Evolutionary conservation across 2,797 vertebrate species (phyloP).

Genomic region (Rallus crepitans): DNA sequence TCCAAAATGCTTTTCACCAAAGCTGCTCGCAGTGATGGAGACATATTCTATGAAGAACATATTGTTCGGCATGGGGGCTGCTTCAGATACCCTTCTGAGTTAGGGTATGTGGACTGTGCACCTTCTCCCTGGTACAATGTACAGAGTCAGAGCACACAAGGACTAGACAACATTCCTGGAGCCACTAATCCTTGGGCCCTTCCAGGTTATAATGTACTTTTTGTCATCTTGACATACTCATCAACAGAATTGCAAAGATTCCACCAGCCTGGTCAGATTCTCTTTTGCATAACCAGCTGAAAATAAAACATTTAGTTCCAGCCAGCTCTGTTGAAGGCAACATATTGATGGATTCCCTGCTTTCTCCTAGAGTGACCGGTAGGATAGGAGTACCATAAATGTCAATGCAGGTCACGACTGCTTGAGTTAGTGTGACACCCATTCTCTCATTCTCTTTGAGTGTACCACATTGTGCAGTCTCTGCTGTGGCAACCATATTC

Average conservation of each 20-base stretch:
- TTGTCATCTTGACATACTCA: not conserved
- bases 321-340: not conserved
- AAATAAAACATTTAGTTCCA: not conserved
- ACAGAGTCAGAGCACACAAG: not conserved
- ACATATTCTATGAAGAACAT: not conserved
- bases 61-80: not conserved
- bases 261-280: not conserved
- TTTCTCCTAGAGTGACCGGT: not conserved
- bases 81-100: not conserved
- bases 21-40: not conserved
- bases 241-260: not conserved
- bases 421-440: not conserved
- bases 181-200: not conserved
- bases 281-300: not conserved
- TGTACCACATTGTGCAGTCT: not conserved
- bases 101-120: not conserved
- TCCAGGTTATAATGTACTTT: not conserved
- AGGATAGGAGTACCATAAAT: not conserved
- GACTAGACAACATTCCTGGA: not conserved
- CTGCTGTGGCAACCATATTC: not conserved
- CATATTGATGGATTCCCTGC: not conserved
- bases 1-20: not conserved
- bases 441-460: not conserved
- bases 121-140: not conserved
- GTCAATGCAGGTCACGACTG: not conserved